Base-by-base conservation (phyloP, 2,888 invertebrate species). In the Macroteleia sp. region DNA sequence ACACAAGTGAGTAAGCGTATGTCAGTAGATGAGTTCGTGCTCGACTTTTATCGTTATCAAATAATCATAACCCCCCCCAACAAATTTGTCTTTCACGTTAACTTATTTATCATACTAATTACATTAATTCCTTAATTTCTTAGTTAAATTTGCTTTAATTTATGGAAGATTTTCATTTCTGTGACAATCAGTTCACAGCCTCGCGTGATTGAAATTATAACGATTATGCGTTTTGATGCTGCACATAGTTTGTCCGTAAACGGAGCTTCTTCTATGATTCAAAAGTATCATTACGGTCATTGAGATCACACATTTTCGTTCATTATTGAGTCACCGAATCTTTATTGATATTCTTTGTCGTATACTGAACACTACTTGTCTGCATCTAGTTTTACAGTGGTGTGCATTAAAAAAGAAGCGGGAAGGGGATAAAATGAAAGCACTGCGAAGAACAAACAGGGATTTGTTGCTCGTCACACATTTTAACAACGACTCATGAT, bases 1-100 rank as follows among this genome's bases (percentile, higher is more conserved):
- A 89, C 89, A 88, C 86, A 87, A 85, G 86, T 83, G 86, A 85
- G 88, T 88, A 89, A 89, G 88, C 89, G 88, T 88, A 89, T 86
- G 83, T 86, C 82, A 87, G 85, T 86, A 85, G 82, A 85, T 87
- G 87, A 85, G 83, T 86, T 85, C 81, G 22, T 9, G n/a, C n/a
- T n/a, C n/a, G n/a, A n/a, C n/a, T 10, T 30, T 30, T 30, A 10
- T 30, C 9, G 4, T 10, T 10, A 10, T 10, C 2, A 30, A 30
- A 30, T 10, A 41, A n/a, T 20, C 59, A 20, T 42, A 41, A 41
- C 34, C 36, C 59, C 20, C 32, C n/a, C n/a, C n/a, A n/a, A n/a
- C n/a, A n/a, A 34, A 25, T 25, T 25, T 25, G 25, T 25, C 25
- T 6, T 25, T 25, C 6, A 25, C 25, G 25, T 25, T 25, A 25